Base-by-base conservation (phyloP, 2,113 vertebrate genomes). In the Ceuthmochares aereus region DNA sequence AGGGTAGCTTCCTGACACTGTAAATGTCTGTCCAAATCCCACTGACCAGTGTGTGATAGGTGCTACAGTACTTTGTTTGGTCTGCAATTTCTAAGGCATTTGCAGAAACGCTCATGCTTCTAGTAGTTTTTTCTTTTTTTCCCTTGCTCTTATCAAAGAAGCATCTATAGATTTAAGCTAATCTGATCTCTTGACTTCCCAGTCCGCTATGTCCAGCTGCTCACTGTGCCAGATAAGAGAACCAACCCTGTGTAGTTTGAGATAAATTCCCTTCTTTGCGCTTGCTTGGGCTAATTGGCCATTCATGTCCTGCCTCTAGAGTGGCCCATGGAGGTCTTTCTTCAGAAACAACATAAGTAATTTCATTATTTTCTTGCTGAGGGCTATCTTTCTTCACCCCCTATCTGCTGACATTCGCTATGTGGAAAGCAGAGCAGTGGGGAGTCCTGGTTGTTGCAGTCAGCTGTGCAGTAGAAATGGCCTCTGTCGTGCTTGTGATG, bases 361-460 rank as follows among this genome's bases (percentile, higher is more conserved):
- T 64, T 47, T 14, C 1, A 36, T 32, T 1, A 16, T 84, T 91
- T 72, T 64, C 54, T 60, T 0, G 0, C 16, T 3, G 4, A 34
- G 43, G 30, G 68, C n/a, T 8, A 12, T 43, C 66, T 81, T 89
- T 89, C 56, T 74, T 87, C 37, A 91, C 12, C 7, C 40, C 15
- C 21, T 62, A 2, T 47, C 30, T 74, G 45, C 27, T 66, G 55
- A n/a, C 40, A 42, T 62, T 63, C 17, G 3, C 7, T 9, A 13
- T 4, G 12, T 34, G 78, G 49, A 60, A 72, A 32, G 81, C 49
- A 84, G 66, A 87, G 30, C 43, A 55, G 43, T 43, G 77, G 74
- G 60, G 52, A 81, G 29, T 14, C 75, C 37, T 87, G 87, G n/a
- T 84, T 43, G 10, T 34, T 68, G 67, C 43, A 80, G 45, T 36